A percentile compares a stretch with the other conserved stretches of the same genome.
phyloP scores from a whole-genome alignment of 53 echinoderm and acorn worm species.

The Paelopatides confundens region DNA sequence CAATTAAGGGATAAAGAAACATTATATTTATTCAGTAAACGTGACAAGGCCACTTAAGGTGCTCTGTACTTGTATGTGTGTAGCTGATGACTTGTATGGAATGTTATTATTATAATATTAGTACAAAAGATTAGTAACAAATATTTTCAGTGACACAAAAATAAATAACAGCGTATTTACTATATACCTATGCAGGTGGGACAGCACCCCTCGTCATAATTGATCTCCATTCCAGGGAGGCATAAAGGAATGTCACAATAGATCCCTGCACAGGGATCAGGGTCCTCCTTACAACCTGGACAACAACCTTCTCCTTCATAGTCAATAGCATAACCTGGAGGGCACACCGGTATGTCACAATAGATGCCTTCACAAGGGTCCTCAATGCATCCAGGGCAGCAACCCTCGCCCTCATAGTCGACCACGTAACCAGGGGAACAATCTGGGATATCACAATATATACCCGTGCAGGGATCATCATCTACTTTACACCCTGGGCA shows the following conservation, averaged over 20 bases:
- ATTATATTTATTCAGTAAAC: too few relatives aligned
- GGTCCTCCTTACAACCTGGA: background rate
- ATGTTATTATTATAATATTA: too few relatives aligned
- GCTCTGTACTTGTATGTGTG: too few relatives aligned
- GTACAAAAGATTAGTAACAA: too few relatives aligned
- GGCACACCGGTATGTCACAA: background rate
- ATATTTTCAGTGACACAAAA: too few relatives aligned
- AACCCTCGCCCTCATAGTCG: constrained; percentile 20
- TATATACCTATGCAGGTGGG: background rate
- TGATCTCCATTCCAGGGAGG: background rate
- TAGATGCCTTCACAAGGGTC: background rate
- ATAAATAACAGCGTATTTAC: background rate
- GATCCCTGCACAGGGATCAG: background rate
- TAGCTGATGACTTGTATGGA: too few relatives aligned
- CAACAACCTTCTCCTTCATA: constrained; percentile 8
- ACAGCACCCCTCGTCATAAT: background rate
- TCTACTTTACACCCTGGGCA: background rate
- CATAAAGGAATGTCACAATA: background rate
- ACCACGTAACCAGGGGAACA: background rate
- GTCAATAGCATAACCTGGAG: background rate
- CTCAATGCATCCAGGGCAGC: background rate
- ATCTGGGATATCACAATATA: constrained; percentile 7
- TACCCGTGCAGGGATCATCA: background rate
- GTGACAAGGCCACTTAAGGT: too few relatives aligned
- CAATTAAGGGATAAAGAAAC: too few relatives aligned